phyloP scores from a whole-genome alignment of 2,888 invertebrate genomes.

The Dinocampus coccinellae region DNA sequence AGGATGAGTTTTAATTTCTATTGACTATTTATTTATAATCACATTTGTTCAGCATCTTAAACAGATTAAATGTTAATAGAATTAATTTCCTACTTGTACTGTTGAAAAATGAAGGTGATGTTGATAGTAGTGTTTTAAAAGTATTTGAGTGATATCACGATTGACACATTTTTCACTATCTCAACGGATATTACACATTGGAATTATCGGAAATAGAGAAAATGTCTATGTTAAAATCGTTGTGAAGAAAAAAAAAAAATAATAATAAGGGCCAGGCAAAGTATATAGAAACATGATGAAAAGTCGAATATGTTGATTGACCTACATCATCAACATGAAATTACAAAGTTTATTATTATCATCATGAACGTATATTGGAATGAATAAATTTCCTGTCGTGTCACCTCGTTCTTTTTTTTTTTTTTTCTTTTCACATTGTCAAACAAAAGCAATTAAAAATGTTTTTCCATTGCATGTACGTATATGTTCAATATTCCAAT shows the following conservation, averaged over 20 bases:
- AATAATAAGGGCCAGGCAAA: not conserved
- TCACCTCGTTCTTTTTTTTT: not conserved
- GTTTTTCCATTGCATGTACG: not conserved
- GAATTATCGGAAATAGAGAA: slow-evolving; percentile 26
- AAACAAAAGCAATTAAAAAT: slow-evolving; percentile 29
- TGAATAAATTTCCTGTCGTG: not conserved
- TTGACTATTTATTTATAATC: too few species aligned
- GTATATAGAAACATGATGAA: not conserved
- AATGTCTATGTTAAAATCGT: not conserved
- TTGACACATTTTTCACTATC: not conserved
- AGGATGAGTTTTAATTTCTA: too few species aligned
- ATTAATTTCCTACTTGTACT: too few species aligned
- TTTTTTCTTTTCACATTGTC: not conserved
- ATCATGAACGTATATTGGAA: not conserved
- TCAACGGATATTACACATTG: slow-evolving; percentile 23
- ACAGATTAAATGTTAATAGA: too few species aligned
- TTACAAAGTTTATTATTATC: not conserved
- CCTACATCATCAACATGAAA: not conserved
- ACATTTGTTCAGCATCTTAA: too few species aligned
- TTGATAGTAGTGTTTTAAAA: not conserved
- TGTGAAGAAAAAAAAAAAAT: not conserved
- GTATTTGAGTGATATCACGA: not conserved
- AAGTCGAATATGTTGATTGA: not conserved
- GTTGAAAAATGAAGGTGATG: too few species aligned
- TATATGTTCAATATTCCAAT: slow-evolving; percentile 17